Percentiles rank a stretch among this genome's conserved stretches.
These are phyloP conservation scores for Cremastinae sp. DNA, from an alignment of 2,888 invertebrate species.

Conservation along the genomic window DNA sequence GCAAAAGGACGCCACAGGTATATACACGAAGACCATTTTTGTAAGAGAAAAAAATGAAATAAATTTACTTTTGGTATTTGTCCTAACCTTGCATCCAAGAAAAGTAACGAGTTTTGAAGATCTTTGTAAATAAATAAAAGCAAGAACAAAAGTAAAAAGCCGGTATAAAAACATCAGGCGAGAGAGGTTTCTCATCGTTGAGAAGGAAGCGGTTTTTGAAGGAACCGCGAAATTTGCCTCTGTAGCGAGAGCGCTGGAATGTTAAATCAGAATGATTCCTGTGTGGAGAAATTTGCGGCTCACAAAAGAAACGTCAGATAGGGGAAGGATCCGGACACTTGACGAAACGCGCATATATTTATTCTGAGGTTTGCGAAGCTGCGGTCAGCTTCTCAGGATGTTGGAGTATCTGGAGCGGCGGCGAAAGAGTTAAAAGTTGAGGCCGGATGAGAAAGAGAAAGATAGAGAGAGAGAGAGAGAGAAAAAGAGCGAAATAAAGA, in stretches of 20 bases:
- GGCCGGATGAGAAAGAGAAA: constrained; percentile 32
- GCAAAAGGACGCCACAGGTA: no score
- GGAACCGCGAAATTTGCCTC: not conserved
- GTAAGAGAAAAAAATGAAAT: no score
- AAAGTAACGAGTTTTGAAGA: no score
- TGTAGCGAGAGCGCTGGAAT: not conserved
- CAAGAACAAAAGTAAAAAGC: no score
- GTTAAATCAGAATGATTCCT: constrained; percentile 16
- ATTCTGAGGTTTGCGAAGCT: constrained; percentile 31
- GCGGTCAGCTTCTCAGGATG: constrained; percentile 7
- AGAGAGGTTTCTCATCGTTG: no score
- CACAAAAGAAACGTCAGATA: constrained; percentile 44
- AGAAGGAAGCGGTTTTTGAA: not conserved
- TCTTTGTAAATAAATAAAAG: no score
- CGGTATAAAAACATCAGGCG: no score
- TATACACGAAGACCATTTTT: no score
- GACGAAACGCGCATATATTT: constrained; percentile 46
- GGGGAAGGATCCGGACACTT: constrained; percentile 34
- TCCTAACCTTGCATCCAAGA: no score
- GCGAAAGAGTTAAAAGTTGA: constrained; percentile 49
- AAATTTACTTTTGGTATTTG: no score
- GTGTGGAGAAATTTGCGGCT: constrained; percentile 23
- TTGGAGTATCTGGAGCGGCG: constrained; percentile 47
- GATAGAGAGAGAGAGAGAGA: constrained; percentile 28
- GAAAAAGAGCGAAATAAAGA: constrained; percentile 41